phyloP scores from a whole-genome alignment of 2,888 invertebrate species.

The Dryobota labecula region DNA sequence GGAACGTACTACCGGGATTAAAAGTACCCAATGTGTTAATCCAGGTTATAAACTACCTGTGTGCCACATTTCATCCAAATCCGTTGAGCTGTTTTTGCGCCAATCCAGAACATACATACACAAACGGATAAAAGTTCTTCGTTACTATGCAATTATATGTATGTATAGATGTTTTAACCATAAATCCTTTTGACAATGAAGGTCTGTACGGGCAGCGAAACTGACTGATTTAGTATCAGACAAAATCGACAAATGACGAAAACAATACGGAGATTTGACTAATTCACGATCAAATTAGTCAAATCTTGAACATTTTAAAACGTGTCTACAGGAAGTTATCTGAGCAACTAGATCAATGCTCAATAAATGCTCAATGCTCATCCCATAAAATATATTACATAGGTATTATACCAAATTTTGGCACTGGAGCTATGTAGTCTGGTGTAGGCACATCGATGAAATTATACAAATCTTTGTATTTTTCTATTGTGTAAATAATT shows the following conservation, averaged over 20 bases:
- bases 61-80: too few relatives aligned
- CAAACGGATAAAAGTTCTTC: too few relatives aligned
- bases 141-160: too few relatives aligned
- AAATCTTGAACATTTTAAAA: not conserved
- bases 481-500: conserved; percentile 88
- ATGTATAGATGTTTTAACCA: not conserved
- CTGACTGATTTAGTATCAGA: not conserved
- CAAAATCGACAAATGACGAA: not conserved
- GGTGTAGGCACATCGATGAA: conserved; percentile 85
- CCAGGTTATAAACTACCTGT: too few relatives aligned
- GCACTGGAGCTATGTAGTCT: conserved; percentile 82
- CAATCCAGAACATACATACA: too few relatives aligned
- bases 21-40: too few relatives aligned
- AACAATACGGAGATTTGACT: too few relatives aligned
- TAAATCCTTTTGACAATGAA: not conserved
- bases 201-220: not conserved
- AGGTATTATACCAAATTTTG: conserved; percentile 78
- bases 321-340: not conserved
- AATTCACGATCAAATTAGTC: too few relatives aligned
- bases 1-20: too few relatives aligned
- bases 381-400: not conserved
- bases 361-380: too few relatives aligned
- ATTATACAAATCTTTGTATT: conserved; percentile 84
- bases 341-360: not conserved
- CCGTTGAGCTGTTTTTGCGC: too few relatives aligned